Percentiles rank a stretch among this genome's conserved stretches.
Conservation (phyloP, 2,888 invertebrate genomes). For the Parasteatoda lunata region DNA sequence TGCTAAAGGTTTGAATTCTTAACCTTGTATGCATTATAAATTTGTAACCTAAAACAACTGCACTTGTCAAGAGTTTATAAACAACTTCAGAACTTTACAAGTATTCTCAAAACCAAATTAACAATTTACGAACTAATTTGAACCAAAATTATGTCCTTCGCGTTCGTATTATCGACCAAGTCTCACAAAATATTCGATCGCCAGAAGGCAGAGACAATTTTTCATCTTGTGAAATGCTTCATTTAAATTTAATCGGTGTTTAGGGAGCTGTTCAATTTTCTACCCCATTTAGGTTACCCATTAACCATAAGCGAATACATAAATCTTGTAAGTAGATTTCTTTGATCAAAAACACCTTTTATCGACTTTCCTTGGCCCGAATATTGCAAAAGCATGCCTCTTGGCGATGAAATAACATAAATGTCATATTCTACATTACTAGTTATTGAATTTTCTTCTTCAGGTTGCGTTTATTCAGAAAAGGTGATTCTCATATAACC, state of each 20-base stretch:
- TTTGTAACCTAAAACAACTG: too few relatives aligned
- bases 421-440: too few relatives aligned
- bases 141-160: too few relatives aligned
- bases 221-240: slow-evolving; percentile 58
- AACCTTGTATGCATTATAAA: too few relatives aligned
- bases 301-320: background rate
- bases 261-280: slow-evolving; percentile 13
- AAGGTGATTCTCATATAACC: too few relatives aligned
- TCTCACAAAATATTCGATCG: background rate
- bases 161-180: background rate
- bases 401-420: background rate
- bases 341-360: background rate
- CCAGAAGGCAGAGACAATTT: slow-evolving; percentile 22
- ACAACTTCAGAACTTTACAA: too few relatives aligned
- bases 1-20: too few relatives aligned
- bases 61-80: too few relatives aligned
- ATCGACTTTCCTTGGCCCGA: background rate
- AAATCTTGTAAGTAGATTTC: background rate
- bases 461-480: too few relatives aligned
- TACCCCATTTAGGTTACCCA: slow-evolving; percentile 2
- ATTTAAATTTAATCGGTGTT: slow-evolving; percentile 65
- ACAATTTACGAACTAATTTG: too few relatives aligned
- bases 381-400: background rate
- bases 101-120: too few relatives aligned
- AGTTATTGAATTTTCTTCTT: too few relatives aligned